Conservation (phyloP, 1,140 invertebrate species). For the Potamilus streckersoni region DNA sequence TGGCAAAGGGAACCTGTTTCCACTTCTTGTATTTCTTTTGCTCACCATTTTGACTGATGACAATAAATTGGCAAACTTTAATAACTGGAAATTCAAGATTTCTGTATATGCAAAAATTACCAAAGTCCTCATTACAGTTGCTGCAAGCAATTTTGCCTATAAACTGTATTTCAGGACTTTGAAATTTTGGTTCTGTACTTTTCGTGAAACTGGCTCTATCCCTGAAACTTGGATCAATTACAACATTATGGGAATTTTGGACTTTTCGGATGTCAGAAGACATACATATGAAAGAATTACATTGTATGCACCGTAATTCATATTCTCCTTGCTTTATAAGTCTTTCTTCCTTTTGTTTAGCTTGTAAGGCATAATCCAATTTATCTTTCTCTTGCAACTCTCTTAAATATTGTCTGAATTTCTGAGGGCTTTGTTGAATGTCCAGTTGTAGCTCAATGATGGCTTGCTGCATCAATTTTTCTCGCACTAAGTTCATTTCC, state of each 20-base stretch:
- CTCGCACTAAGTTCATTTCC: conserved; percentile 41
- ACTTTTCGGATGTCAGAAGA: conserved; percentile 37
- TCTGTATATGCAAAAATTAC: too few species aligned
- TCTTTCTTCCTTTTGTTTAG: conserved; percentile 7
- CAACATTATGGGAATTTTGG: conserved; percentile 34
- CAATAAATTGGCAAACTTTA: too few species aligned
- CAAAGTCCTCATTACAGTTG: too few species aligned
- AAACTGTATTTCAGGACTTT: too few species aligned
- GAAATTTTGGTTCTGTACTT: too few species aligned
- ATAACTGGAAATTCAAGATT: too few species aligned
- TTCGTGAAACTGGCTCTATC: background rate
- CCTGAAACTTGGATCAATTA: conserved; percentile 28
- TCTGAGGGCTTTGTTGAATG: conserved; percentile 1
- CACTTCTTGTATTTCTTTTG: too few species aligned
- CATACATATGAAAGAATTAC: conserved; percentile 35
- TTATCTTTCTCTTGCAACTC: conserved; percentile 37
- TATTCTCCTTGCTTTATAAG: conserved; percentile 21
- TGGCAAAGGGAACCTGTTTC: too few species aligned
- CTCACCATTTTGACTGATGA: too few species aligned
- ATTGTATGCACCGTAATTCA: conserved; percentile 38
- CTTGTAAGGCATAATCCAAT: conserved; percentile 10
- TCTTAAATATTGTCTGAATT: conserved; percentile 14
- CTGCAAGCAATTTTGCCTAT: too few species aligned
- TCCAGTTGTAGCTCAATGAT: conserved; percentile 14
- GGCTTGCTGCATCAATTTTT: conserved; percentile 47